Conservation (phyloP, 2,113 vertebrate species). For the Xenotilapia flavipinnis region DNA sequence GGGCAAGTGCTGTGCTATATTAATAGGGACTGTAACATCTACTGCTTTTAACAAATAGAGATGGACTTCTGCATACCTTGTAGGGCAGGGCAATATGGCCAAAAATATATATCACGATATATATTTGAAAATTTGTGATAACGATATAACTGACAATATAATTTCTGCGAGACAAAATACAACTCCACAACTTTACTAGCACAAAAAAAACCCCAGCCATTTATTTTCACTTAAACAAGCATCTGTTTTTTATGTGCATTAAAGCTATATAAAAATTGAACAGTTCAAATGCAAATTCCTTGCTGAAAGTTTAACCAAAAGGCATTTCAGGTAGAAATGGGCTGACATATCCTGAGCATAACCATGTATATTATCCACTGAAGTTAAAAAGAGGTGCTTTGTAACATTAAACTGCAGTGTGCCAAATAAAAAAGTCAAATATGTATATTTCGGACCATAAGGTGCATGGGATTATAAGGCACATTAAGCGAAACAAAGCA, state of each 20-base stretch:
- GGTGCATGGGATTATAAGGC: not conserved
- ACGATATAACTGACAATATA: not conserved
- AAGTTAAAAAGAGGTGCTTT: not conserved
- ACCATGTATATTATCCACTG: not conserved
- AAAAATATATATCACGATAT: not conserved
- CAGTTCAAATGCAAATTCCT: not conserved
- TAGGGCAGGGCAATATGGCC: not conserved
- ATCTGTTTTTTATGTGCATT: not conserved
- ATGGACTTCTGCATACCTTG: not conserved
- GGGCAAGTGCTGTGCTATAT: not conserved
- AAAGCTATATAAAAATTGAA: not conserved
- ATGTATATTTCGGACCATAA: not conserved
- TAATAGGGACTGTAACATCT: not conserved
- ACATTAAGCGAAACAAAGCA: not conserved
- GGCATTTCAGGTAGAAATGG: not conserved
- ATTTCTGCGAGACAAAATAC: not conserved
- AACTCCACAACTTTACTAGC: not conserved
- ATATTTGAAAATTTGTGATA: not conserved
- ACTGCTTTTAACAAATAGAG: not conserved
- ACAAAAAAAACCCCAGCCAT: rapidly evolving
- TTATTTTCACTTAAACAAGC: not conserved
- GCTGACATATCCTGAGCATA: not conserved
- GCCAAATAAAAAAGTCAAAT: not conserved
- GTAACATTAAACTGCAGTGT: not conserved
- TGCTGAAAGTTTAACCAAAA: not conserved